A percentile compares a stretch with the other conserved stretches of the same genome.
These are phyloP conservation scores for Serinus canaria DNA, from an alignment of 2,113 vertebrate genomes.

Conservation along the genomic window DNA sequence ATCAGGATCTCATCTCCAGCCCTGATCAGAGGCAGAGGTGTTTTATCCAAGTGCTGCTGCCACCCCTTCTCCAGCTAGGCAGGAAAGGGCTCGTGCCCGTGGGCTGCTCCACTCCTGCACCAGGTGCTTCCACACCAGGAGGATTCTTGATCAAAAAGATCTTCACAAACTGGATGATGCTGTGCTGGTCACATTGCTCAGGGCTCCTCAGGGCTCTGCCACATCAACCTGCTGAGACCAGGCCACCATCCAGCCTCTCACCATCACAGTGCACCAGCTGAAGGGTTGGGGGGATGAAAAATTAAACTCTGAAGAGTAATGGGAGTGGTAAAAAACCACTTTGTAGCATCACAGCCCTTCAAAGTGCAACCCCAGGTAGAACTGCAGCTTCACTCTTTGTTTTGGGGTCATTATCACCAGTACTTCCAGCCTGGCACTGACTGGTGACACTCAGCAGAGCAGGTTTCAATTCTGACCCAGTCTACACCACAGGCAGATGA, in stretches of 20 bases:
- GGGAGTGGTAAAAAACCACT: neutral
- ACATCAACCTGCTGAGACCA: neutral
- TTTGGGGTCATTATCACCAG: neutral
- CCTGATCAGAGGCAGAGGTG: neutral
- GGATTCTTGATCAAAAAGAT: neutral
- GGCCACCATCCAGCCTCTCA: neutral
- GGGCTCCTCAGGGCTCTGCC: neutral
- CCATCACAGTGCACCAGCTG: accelerated
- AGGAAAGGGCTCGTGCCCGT: neutral
- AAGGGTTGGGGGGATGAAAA: neutral
- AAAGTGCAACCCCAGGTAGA: accelerated
- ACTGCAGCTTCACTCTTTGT: neutral
- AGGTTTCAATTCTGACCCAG: neutral
- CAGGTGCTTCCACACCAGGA: neutral
- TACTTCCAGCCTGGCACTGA: neutral
- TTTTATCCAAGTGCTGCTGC: neutral
- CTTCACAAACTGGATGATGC: neutral
- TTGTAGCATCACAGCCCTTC: neutral
- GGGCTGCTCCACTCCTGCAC: neutral
- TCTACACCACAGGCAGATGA: neutral
- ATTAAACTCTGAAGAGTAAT: neutral
- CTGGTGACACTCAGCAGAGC: neutral
- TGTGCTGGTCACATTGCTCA: accelerated
- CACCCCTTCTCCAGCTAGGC: neutral
- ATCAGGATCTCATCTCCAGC: neutral